A percentile compares a stretch with the other conserved stretches of the same genome.
Evolutionary conservation across 2,888 invertebrate genomes (phyloP).

Genomic region (Amiota communis): DNA sequence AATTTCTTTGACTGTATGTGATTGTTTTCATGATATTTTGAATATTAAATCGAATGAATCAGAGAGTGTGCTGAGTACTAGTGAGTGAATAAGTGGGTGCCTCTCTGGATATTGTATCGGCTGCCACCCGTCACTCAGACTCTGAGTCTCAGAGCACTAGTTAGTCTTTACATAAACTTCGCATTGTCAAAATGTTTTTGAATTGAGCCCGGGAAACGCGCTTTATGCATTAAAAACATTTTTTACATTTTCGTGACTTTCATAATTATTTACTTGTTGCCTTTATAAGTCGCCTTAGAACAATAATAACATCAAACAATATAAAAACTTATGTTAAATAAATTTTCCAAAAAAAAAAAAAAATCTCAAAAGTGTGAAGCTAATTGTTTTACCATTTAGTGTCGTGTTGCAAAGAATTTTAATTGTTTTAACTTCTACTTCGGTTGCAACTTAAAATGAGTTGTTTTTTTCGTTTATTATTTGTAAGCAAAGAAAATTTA

Average conservation of each 20-base stretch:
- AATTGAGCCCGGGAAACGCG: conserved; percentile 21
- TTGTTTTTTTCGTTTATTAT: conserved; percentile 60
- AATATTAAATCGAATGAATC: neutral
- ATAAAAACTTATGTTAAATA: conserved; percentile 1
- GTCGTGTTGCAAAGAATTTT: conserved; percentile 15
- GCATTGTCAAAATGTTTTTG: conserved; percentile 45
- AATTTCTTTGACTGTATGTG: conserved; percentile 56
- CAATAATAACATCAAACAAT: neutral
- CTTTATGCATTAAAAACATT: neutral
- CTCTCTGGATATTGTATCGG: neutral
- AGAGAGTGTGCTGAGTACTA: conserved; percentile 1
- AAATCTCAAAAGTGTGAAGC: neutral
- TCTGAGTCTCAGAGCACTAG: neutral
- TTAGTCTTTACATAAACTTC: conserved; percentile 41
- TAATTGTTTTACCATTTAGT: neutral
- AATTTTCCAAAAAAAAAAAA: conserved; percentile 5
- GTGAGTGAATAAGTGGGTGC: conserved; percentile 29
- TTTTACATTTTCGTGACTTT: neutral
- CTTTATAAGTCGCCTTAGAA: neutral
- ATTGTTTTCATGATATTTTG: neutral
- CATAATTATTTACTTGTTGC: conserved; percentile 1
- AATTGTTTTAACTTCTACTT: conserved; percentile 1
- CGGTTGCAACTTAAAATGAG: conserved; percentile 52
- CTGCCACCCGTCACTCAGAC: neutral
- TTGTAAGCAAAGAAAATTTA: conserved; percentile 52